A percentile compares a stretch with the other conserved stretches of the same genome.
These are phyloP conservation scores for Hermaeophaga mercurialis DNA, from an alignment of 2,888 invertebrate species.

Conservation along the genomic window DNA sequence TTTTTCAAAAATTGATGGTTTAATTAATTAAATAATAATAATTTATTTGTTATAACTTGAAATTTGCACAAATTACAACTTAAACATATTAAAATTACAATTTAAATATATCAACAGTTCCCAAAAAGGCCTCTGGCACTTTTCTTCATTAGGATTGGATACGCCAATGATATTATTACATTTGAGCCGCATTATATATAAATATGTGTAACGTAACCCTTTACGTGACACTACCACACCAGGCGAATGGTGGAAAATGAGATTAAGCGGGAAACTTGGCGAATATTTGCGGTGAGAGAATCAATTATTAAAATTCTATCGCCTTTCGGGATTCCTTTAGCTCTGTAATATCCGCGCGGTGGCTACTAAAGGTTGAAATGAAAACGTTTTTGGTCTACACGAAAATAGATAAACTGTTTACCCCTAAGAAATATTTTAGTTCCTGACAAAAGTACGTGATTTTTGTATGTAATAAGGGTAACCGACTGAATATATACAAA, in stretches of 20 bases:
- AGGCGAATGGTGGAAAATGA: constrained; percentile 21
- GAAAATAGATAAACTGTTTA: not conserved
- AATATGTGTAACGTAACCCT: constrained; percentile 31
- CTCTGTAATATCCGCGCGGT: constrained; percentile 37
- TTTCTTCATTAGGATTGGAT: no score
- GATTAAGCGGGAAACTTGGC: constrained; percentile 26
- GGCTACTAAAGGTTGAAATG: constrained; percentile 18
- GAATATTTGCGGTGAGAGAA: constrained; percentile 36
- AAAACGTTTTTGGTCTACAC: not conserved
- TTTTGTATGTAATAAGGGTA: no score
- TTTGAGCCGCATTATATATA: constrained; percentile 31
- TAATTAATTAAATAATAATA: no score
- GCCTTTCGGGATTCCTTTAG: constrained; percentile 35
- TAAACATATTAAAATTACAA: no score
- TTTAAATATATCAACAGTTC: no score
- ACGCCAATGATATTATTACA: constrained; percentile 17
- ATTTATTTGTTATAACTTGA: no score
- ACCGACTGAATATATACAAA: no score
- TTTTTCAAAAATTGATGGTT: no score
- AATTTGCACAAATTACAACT: no score
- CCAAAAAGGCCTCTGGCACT: no score
- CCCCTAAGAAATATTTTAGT: not conserved
- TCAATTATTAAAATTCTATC: constrained; percentile 44
- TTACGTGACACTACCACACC: constrained; percentile 20
- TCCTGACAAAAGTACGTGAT: not conserved